Evolutionary conservation across 2,113 vertebrate genomes (phyloP).

Genomic region (Colossoma macropomum): DNA sequence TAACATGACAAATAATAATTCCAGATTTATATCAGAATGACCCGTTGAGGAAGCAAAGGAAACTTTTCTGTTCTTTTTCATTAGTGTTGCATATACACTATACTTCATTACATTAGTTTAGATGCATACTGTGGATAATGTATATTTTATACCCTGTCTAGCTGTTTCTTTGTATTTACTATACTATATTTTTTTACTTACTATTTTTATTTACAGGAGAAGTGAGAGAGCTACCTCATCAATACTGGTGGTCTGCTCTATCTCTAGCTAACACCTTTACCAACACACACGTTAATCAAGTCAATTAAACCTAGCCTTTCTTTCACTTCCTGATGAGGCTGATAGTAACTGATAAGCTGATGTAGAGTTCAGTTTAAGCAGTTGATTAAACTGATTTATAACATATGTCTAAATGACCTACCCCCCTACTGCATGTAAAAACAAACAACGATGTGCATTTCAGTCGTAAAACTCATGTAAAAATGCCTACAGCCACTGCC

Average conservation of each 20-base stretch:
- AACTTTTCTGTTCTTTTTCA: too few species aligned
- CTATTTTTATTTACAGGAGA: too few species aligned
- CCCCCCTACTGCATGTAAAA: neutral
- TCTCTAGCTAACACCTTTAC: neutral
- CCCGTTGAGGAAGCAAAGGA: too few species aligned
- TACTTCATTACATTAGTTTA: neutral
- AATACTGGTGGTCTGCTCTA: neutral
- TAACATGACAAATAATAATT: too few species aligned
- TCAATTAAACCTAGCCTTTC: conserved; percentile 5
- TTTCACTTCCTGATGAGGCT: conserved; percentile 56
- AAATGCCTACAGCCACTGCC: neutral
- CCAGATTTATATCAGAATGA: too few species aligned
- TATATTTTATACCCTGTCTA: neutral
- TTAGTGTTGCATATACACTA: too few species aligned
- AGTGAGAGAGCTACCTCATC: too few species aligned
- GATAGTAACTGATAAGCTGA: conserved; percentile 67
- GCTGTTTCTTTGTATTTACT: neutral
- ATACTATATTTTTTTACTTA: neutral
- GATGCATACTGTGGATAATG: neutral
- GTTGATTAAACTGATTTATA: conserved; percentile 16
- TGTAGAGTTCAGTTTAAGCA: neutral
- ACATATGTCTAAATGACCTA: neutral
- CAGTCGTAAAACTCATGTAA: neutral
- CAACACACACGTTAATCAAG: neutral
- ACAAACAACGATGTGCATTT: neutral